Percentiles rank a stretch among this genome's conserved stretches.
These are phyloP conservation scores for Thymelicus sylvestris DNA, from an alignment of 2,888 invertebrate species.

Conservation along the genomic window DNA sequence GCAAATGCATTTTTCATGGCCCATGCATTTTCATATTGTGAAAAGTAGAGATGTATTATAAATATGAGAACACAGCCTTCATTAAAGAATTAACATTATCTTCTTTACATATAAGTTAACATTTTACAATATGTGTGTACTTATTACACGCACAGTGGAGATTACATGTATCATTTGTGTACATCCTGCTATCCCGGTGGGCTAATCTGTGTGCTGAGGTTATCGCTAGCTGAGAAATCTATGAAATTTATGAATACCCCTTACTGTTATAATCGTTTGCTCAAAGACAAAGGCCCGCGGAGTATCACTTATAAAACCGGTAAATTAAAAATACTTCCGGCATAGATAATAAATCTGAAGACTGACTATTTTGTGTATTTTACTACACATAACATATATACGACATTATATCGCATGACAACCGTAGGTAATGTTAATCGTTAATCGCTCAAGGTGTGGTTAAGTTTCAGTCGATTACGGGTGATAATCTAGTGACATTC, in stretches of 20 bases:
- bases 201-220: constrained; percentile 64
- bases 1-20: too few species aligned
- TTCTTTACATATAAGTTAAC: neutral
- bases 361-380: constrained; percentile 14
- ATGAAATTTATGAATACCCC: constrained; percentile 71
- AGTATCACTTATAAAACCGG: neutral
- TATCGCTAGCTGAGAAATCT: constrained; percentile 66
- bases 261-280: constrained; percentile 57
- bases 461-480: neutral
- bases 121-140: neutral
- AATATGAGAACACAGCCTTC: neutral
- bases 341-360: constrained; percentile 31
- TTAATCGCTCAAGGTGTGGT: neutral
- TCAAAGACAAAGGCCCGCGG: constrained; percentile 62
- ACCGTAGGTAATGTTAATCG: neutral
- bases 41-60: too few species aligned
- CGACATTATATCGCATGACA: neutral
- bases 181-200: constrained; percentile 82
- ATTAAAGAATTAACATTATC: neutral
- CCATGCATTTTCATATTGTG: too few species aligned
- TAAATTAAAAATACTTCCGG: constrained; percentile 24
- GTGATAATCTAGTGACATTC: neutral
- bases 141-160: constrained; percentile 57
- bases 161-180: constrained; percentile 57
- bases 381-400: neutral